phyloP scores from a whole-genome alignment of 1,140 invertebrate species.

The Zophobas atratus region DNA sequence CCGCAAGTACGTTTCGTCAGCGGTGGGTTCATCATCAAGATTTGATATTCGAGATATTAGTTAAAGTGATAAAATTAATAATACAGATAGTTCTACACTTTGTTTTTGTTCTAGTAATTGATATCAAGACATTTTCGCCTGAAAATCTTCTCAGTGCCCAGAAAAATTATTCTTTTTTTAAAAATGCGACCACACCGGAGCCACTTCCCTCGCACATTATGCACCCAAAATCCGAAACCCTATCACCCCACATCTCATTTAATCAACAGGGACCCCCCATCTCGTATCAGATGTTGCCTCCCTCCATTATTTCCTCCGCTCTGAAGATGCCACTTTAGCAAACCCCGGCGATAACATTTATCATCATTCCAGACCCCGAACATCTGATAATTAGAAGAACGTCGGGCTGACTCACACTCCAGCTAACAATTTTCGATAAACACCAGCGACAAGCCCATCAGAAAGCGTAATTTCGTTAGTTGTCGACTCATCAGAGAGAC shows the following conservation, averaged over 20 bases:
- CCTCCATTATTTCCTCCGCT: conserved; percentile 8
- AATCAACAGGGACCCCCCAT: conserved; percentile 27
- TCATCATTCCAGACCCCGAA: conserved; percentile 15
- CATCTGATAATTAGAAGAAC: conserved; percentile 9
- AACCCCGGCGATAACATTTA: conserved; percentile 30
- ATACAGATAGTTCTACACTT: too few species aligned
- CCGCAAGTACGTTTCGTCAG: too few species aligned
- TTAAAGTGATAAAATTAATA: too few species aligned
- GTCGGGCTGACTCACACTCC: conserved; percentile 5
- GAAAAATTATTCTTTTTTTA: too few species aligned
- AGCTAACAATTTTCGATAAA: neutral
- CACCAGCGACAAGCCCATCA: neutral
- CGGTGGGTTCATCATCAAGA: too few species aligned
- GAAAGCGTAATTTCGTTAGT: neutral
- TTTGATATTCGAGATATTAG: too few species aligned
- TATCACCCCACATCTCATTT: conserved; percentile 6
- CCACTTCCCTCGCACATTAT: too few species aligned
- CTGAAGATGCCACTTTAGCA: conserved; percentile 5
- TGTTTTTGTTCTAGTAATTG: too few species aligned
- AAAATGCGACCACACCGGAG: too few species aligned
- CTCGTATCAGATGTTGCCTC: conserved; percentile 28
- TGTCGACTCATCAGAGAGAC: conserved; percentile 18
- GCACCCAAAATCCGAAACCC: too few species aligned
- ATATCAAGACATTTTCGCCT: too few species aligned
- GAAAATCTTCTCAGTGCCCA: too few species aligned